These are phyloP conservation scores for Graphium colonna DNA, from an alignment of 2,888 invertebrate genomes.

Conservation along the genomic window DNA sequence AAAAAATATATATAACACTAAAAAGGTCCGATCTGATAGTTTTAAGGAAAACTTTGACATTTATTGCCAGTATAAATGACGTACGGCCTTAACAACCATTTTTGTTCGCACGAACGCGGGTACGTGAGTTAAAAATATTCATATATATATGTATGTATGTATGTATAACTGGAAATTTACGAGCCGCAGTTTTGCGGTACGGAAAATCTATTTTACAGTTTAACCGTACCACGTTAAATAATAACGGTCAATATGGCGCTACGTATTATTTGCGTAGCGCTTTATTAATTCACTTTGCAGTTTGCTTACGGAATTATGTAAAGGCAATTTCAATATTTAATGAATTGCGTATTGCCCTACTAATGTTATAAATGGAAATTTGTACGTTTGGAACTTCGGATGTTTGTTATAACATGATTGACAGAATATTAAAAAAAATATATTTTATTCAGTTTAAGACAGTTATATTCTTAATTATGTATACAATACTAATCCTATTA, in stretches of 20 bases:
- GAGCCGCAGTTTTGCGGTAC: conserved; percentile 41
- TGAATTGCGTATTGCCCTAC: no score
- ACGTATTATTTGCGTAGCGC: neutral
- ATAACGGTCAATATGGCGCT: neutral
- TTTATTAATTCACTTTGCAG: neutral
- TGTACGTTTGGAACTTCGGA: no score
- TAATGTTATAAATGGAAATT: no score
- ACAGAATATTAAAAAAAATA: no score
- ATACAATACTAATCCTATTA: no score
- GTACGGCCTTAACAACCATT: conserved; percentile 50
- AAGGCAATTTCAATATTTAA: neutral
- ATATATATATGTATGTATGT: no score
- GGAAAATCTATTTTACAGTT: conserved; percentile 43
- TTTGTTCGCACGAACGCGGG: conserved; percentile 42
- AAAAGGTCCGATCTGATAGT: conserved; percentile 42
- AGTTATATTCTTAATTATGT: no score
- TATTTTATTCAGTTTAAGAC: no score
- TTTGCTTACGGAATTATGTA: neutral
- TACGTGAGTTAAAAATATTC: conserved; percentile 28
- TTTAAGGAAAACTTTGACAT: conserved; percentile 53
- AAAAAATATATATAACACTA: conserved; percentile 27
- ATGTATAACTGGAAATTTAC: conserved; percentile 52
- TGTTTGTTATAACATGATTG: no score
- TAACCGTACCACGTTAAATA: conserved; percentile 8
- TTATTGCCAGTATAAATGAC: conserved; percentile 60